Base-by-base conservation (phyloP, 2,113 vertebrate genomes). In the Vulpes lagopus region DNA sequence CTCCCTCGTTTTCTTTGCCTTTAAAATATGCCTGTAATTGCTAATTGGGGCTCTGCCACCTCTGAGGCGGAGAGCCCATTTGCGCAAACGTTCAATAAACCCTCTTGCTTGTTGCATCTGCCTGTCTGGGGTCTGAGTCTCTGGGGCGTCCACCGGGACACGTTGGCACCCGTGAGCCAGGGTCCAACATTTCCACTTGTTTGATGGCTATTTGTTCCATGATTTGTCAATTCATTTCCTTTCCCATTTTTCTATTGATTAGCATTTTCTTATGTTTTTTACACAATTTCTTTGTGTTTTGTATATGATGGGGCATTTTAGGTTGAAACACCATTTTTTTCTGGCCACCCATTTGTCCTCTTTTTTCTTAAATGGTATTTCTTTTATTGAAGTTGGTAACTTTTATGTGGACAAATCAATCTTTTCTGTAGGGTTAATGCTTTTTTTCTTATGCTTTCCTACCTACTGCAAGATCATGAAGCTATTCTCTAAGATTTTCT, bases 401-500 rank as follows among this genome's bases (percentile, higher is more conserved):
- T 35, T 93, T 88, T 57, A 35, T 79, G 16, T 92, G 55, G 79
- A 92, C 25, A 80, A 67, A 78, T 80, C 60, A 76, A 0, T 96
- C 27, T 78, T 87, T 92, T 95, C 90, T 95, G 7, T 73, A 16
- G 43, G 51, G 38, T 59, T 89, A 76, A 43, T 83, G 16, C 17
- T 43, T 51, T 92, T 62, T 43, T 16, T 8, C 43, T 30, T 12
- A 49, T 2, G 74, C 49, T 83, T 92, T 76, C 59, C 57, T 67
- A 73, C 19, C 7, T 38, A 86, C 64, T n/a, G 49, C 55, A 59
- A 88, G n/a, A 62, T 38, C 10, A 64, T 59, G 62, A 69, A 53
- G 25, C 20, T 90, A 55, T 4, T 92, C 30, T 60, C 73, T 49
- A 78, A 96, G 73, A 27, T 71, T 78, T 94, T 95, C n/a, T 94